A percentile compares a stretch with the other conserved stretches of the same genome.
phyloP scores from a whole-genome alignment of 2,113 vertebrate genomes.

The Sinocyclocheilus anophthalmus region DNA sequence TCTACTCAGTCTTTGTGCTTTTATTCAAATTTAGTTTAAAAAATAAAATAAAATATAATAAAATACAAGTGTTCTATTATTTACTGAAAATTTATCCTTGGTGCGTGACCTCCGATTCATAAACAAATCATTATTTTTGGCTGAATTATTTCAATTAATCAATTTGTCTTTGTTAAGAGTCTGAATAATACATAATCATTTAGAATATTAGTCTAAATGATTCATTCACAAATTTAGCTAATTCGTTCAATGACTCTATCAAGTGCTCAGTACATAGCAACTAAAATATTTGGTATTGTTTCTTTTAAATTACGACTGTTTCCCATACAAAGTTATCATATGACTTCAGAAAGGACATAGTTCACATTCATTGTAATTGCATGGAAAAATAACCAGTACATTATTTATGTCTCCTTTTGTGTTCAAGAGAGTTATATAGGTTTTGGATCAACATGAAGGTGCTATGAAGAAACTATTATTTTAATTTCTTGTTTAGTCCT shows the following conservation, averaged over 20 bases:
- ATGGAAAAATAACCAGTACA: background rate
- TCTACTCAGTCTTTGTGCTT: background rate
- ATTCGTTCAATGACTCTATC: background rate
- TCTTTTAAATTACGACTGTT: background rate
- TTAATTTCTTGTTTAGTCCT: constrained; percentile 2
- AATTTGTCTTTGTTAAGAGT: background rate
- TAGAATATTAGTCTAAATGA: too few relatives aligned
- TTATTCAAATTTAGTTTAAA: background rate
- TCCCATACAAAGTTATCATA: background rate
- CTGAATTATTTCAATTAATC: background rate
- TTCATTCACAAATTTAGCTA: too few relatives aligned
- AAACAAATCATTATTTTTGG: background rate
- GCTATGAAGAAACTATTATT: background rate
- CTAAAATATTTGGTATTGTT: background rate
- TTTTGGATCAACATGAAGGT: background rate
- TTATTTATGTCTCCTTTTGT: background rate
- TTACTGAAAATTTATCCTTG: background rate
- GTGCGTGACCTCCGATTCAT: background rate
- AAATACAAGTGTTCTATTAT: background rate
- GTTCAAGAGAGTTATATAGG: background rate
- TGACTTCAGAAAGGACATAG: background rate
- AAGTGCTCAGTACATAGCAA: background rate
- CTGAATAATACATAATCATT: too few relatives aligned
- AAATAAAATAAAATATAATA: too few relatives aligned
- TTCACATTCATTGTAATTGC: background rate